phyloP scores from a whole-genome alignment of 1,140 invertebrate species.

The Drosophila tropicalis region DNA sequence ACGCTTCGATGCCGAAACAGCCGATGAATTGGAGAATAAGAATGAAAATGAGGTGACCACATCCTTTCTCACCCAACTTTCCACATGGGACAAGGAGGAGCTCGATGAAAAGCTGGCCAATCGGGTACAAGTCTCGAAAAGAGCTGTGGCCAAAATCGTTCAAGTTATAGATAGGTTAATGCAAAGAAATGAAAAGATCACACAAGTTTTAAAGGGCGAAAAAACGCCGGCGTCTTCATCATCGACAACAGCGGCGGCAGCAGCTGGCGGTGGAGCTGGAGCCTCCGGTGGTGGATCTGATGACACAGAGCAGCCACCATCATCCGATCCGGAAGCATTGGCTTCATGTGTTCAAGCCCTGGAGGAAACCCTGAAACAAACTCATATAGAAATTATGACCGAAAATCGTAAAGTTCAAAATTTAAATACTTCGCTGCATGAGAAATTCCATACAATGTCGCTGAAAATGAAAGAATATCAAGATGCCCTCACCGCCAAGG shows the following conservation, averaged over 20 bases:
- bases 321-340: constrained; percentile 30
- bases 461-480: constrained; percentile 95
- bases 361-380: constrained; percentile 92
- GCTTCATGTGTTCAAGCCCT: constrained; percentile 82
- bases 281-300: constrained; percentile 30
- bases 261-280: constrained; percentile 23
- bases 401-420: constrained; percentile 96
- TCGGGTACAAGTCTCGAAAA: constrained; percentile 95
- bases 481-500: constrained; percentile 94
- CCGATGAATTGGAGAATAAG: constrained; percentile 97
- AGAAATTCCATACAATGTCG: constrained; percentile 96
- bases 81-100: constrained; percentile 99
- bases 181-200: constrained; percentile 96
- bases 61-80: constrained; percentile 97
- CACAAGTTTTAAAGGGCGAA: constrained; percentile 93
- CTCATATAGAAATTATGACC: constrained; percentile 93
- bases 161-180: constrained; percentile 97
- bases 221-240: constrained; percentile 29
- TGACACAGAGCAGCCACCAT: constrained; percentile 46
- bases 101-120: constrained; percentile 97
- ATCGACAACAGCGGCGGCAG: constrained; percentile 3
- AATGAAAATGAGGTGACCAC: constrained; percentile 99
- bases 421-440: constrained; percentile 96
- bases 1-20: constrained; percentile 98
- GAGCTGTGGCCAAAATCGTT: constrained; percentile 97